Evolutionary conservation across 2,888 invertebrate genomes (phyloP).

Genomic region (Deroplatys truncata): DNA sequence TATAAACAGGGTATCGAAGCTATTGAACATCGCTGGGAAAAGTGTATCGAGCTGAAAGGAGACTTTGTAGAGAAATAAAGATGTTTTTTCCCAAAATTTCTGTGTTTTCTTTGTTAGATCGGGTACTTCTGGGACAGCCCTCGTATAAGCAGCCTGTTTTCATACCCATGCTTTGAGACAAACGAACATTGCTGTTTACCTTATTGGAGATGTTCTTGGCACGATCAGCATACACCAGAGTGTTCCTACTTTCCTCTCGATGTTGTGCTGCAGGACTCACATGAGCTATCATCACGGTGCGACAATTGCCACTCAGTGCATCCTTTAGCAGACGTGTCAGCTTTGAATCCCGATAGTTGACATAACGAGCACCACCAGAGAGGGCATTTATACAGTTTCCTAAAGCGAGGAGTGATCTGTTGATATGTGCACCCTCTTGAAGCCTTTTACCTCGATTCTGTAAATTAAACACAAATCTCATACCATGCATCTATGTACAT

Average conservation of each 20-base stretch:
- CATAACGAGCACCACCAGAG: conserved; percentile 76
- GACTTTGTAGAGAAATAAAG: no score
- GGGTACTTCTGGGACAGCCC: no score
- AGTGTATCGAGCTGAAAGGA: no score
- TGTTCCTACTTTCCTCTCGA: conserved; percentile 90
- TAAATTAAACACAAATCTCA: conserved; percentile 11
- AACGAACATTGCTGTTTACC: conserved; percentile 45
- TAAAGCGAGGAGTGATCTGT: conserved; percentile 81
- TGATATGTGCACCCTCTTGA: conserved; percentile 93
- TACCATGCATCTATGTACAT: not conserved
- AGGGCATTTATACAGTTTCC: conserved; percentile 96
- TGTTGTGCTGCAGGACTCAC: conserved; percentile 78
- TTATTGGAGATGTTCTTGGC: conserved; percentile 91
- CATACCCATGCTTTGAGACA: no score
- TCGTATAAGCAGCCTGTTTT: no score
- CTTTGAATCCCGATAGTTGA: conserved; percentile 95
- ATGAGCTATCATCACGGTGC: conserved; percentile 96
- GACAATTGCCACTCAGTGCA: conserved; percentile 84
- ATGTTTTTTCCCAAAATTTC: no score
- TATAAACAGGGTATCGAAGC: no score
- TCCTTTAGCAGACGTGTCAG: conserved; percentile 84
- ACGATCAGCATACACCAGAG: conserved; percentile 88
- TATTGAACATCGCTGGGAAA: no score
- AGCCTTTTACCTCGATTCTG: conserved; percentile 78
- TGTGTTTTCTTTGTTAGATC: no score